Evolutionary conservation across 2,113 vertebrate species (phyloP).

Genomic region (Bothrops jararaca): DNA sequence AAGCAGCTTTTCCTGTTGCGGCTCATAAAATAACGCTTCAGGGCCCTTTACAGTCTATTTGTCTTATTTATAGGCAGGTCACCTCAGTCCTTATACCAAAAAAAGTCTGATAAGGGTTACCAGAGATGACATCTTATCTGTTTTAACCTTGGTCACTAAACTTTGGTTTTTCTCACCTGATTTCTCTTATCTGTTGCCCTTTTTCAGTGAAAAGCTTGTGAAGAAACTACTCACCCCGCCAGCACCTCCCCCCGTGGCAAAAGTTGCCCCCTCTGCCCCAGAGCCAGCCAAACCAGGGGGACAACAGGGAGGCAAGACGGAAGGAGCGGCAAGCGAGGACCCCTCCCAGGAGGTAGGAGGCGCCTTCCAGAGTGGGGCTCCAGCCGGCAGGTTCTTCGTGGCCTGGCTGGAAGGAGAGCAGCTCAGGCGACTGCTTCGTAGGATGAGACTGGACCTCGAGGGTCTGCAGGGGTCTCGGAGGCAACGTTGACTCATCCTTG

Average conservation of each 20-base stretch:
- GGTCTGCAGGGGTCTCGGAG: background rate
- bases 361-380: background rate
- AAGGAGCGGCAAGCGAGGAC: conserved; percentile 83
- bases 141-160: background rate
- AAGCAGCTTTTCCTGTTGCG: background rate
- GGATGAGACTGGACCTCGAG: background rate
- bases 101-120: background rate
- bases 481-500: background rate
- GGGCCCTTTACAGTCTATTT: background rate
- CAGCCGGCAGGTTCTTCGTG: too few species aligned
- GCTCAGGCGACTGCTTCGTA: background rate
- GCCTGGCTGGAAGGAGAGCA: background rate
- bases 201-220: conserved; percentile 79
- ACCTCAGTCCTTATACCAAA: background rate
- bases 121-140: background rate
- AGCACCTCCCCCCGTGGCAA: conserved; percentile 65
- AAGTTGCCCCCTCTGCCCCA: conserved; percentile 65
- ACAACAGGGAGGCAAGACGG: conserved; percentile 80
- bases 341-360: conserved; percentile 83
- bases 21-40: background rate
- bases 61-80: background rate
- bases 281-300: conserved; percentile 81
- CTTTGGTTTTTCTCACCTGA: too few species aligned
- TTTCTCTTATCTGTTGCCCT: background rate
- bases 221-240: conserved; percentile 83